A percentile compares a stretch with the other conserved stretches of the same genome.
These are phyloP conservation scores for Drosophila pseudoobscura DNA, from an alignment of 1,140 invertebrate species.

Conservation along the genomic window DNA sequence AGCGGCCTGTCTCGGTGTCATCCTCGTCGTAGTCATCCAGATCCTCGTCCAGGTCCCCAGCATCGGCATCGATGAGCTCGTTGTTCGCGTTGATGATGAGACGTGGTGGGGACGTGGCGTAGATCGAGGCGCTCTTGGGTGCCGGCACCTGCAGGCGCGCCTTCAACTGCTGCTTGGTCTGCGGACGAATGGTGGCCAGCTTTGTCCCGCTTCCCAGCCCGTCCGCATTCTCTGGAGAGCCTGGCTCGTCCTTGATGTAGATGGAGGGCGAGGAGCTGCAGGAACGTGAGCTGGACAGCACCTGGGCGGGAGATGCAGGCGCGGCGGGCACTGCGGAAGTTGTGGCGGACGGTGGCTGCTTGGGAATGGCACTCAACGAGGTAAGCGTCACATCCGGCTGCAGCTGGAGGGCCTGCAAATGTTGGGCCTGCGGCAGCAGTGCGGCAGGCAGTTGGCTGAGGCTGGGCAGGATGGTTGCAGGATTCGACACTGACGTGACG, in stretches of 20 bases:
- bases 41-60: constrained; percentile 53
- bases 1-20: constrained; percentile 25
- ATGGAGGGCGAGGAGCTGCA: constrained; percentile 77
- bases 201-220: constrained; percentile 38
- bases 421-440: constrained; percentile 60
- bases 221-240: constrained; percentile 40
- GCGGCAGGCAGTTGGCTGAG: constrained; percentile 51
- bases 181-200: constrained; percentile 58
- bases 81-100: constrained; percentile 70
- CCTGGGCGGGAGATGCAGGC: constrained; percentile 17
- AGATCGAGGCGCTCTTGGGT: constrained; percentile 23
- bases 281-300: constrained; percentile 59
- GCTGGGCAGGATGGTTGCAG: constrained; percentile 10
- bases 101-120: constrained; percentile 57
- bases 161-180: constrained; percentile 66
- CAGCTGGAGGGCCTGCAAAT: constrained; percentile 61
- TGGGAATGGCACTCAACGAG: constrained; percentile 33
- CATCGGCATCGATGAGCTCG: constrained; percentile 67
- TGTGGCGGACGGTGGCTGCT: constrained; percentile 14
- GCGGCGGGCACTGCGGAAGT: constrained; percentile 2
- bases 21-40: constrained; percentile 61
- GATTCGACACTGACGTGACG: background rate
- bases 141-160: constrained; percentile 39
- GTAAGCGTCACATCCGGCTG: constrained; percentile 67
- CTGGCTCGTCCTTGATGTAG: constrained; percentile 78